Conservation (phyloP, 2,797 vertebrate species). For the Tapera naevia region DNA sequence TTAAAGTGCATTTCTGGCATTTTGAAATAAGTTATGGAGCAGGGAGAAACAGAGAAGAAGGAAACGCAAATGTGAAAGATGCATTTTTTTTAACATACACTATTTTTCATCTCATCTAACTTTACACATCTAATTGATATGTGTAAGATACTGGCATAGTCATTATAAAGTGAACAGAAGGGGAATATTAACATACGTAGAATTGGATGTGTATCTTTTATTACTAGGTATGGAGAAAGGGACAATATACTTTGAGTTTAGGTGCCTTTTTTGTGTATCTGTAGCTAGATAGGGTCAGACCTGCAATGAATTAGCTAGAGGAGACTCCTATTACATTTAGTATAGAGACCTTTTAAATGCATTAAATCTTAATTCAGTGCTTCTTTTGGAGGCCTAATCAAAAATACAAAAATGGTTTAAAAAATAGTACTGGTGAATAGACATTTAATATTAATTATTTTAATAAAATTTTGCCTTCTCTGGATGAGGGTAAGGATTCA, state of each 20-base stretch:
- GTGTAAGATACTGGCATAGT: background rate
- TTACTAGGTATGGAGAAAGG: background rate
- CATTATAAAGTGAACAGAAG: background rate
- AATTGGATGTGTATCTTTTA: background rate
- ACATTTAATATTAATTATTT: background rate
- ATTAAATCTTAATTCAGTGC: background rate
- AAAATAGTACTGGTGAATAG: background rate
- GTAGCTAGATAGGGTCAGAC: background rate
- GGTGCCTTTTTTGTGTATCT: background rate
- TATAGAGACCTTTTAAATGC: background rate
- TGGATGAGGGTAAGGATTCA: background rate
- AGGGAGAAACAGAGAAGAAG: background rate
- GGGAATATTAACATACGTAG: background rate
- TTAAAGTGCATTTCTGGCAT: background rate
- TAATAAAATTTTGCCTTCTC: background rate
- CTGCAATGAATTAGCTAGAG: background rate
- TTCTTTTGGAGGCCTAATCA: background rate
- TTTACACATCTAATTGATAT: background rate
- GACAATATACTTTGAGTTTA: background rate
- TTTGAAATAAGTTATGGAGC: background rate
- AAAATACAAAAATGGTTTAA: background rate
- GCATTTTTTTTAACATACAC: background rate
- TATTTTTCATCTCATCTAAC: background rate
- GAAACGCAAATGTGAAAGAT: background rate
- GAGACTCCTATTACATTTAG: background rate